phyloP scores from a whole-genome alignment of 2,797 vertebrate genomes.

The Alauda arvensis region DNA sequence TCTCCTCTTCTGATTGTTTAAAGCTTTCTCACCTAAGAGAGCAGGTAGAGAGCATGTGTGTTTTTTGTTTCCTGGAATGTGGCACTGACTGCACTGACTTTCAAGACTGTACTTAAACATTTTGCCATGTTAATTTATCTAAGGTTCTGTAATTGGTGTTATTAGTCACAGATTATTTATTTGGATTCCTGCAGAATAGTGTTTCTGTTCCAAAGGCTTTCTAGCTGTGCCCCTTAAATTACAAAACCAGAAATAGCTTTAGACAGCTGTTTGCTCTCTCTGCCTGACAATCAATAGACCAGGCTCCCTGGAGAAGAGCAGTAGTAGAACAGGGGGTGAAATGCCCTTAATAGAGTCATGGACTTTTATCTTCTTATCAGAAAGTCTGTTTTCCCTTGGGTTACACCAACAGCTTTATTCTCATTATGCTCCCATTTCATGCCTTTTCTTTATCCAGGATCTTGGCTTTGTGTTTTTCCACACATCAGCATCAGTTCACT shows the following conservation, averaged over 20 bases:
- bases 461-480: neutral
- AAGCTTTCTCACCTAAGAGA: neutral
- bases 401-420: neutral
- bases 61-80: neutral
- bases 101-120: neutral
- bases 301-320: conserved; percentile 7
- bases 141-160: neutral
- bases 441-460: conserved; percentile 1
- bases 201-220: conserved; percentile 21
- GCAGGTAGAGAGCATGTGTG: neutral
- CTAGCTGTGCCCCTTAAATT: conserved; percentile 12
- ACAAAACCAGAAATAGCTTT: conserved; percentile 1
- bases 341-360: neutral
- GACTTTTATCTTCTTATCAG: conserved; percentile 10
- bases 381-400: neutral
- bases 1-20: neutral
- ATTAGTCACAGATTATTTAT: conserved; percentile 18
- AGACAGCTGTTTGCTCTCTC: conserved; percentile 1
- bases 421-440: neutral
- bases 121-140: neutral
- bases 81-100: neutral
- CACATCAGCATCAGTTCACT: neutral
- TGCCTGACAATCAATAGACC: conserved; percentile 18
- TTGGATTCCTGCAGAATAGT: conserved; percentile 4
- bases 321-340: neutral